Conservation (phyloP, 2,113 vertebrate genomes). For the Bothrops jararaca region DNA sequence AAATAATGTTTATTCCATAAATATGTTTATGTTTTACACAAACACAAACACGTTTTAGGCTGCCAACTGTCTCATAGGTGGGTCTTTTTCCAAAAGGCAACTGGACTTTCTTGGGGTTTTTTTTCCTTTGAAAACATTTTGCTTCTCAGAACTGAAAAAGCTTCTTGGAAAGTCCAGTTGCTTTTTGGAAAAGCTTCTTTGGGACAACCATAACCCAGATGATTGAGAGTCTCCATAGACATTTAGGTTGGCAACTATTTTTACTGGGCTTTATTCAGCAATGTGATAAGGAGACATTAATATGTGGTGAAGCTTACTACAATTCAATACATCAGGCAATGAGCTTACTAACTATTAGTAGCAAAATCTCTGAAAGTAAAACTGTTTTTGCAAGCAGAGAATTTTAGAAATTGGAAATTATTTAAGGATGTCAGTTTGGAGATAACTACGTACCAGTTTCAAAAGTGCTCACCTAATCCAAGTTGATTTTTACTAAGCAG, state of each 20-base stretch:
- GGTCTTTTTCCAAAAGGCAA: background rate
- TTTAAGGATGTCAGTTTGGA: background rate
- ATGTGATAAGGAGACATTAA: background rate
- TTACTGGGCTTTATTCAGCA: background rate
- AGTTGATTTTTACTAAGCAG: background rate
- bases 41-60: background rate
- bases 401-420: background rate
- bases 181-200: background rate
- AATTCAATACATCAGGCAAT: background rate
- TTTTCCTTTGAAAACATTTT: background rate
- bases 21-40: background rate
- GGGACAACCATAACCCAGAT: background rate
- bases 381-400: background rate
- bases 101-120: background rate
- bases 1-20: background rate
- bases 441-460: background rate
- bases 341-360: background rate
- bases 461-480: background rate
- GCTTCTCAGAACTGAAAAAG: background rate
- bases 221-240: background rate
- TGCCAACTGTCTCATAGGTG: background rate
- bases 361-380: background rate
- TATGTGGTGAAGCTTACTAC: background rate
- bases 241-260: background rate
- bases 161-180: background rate